Conservation (phyloP, 2,888 invertebrate genomes). For the Neoitamus cyanurus region DNA sequence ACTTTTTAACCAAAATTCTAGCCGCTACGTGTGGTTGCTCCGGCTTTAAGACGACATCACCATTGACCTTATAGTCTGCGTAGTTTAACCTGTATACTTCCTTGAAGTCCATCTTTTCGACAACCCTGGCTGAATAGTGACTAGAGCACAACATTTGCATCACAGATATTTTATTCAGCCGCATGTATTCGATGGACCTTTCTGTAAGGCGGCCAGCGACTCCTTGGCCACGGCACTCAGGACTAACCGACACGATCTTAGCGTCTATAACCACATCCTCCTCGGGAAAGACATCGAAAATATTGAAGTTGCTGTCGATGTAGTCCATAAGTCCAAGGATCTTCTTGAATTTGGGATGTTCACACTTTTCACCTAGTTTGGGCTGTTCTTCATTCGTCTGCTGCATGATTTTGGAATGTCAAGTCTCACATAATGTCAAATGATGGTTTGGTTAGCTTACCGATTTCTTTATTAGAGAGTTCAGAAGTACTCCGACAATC, state of each 20-base stretch:
- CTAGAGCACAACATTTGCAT: constrained; percentile 81
- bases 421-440: neutral
- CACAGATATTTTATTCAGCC: constrained; percentile 65
- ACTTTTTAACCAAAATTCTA: constrained; percentile 69
- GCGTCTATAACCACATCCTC: constrained; percentile 63
- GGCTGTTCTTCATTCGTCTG: constrained; percentile 57
- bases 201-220: constrained; percentile 65
- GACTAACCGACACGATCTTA: constrained; percentile 65
- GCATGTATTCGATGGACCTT: constrained; percentile 62
- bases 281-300: constrained; percentile 66
- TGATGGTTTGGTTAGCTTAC: constrained; percentile 56
- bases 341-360: constrained; percentile 69
- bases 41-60: constrained; percentile 74
- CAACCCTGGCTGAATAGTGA: constrained; percentile 78
- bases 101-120: constrained; percentile 77
- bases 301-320: constrained; percentile 67
- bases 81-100: constrained; percentile 75
- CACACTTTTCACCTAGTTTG: constrained; percentile 62
- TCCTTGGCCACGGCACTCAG: constrained; percentile 64
- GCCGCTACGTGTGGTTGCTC: constrained; percentile 73
- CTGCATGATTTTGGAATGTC: constrained; percentile 46
- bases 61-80: constrained; percentile 73
- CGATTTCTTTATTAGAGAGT: constrained; percentile 65
- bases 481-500: constrained; percentile 70
- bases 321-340: constrained; percentile 68